Percentiles rank a stretch among this genome's conserved stretches.
Conservation (phyloP, 2,888 invertebrate species). For the Didymodactylos carnosus region DNA sequence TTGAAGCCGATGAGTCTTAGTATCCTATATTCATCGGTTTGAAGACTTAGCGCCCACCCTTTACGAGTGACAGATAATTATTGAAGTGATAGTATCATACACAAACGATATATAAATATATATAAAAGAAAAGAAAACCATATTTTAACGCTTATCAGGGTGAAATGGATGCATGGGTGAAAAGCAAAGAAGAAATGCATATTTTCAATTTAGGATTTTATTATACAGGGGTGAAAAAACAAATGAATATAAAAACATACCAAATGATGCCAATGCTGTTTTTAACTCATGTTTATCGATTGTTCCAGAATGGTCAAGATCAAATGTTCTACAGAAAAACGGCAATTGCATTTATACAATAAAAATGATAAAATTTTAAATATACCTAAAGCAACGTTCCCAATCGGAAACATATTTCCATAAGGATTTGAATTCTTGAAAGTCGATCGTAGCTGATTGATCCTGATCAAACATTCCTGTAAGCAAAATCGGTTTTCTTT, state of each 20-base stretch:
- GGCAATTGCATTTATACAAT: conserved; percentile 50
- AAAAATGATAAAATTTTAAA: too few species aligned
- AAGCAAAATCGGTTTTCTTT: background rate
- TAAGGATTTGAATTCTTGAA: conserved; percentile 77
- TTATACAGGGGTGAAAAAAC: background rate
- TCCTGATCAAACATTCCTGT: conserved; percentile 68
- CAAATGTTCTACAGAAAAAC: conserved; percentile 58
- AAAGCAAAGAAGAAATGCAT: background rate
- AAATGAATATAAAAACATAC: conserved; percentile 40
- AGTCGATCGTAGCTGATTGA: conserved; percentile 67
- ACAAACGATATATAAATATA: too few species aligned
- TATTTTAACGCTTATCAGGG: too few species aligned
- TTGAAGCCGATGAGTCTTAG: too few species aligned
- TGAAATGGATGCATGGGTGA: too few species aligned
- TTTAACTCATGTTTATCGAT: conserved; percentile 72
- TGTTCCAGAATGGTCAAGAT: conserved; percentile 63
- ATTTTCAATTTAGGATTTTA: background rate
- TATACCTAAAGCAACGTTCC: conserved; percentile 65
- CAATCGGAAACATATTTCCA: conserved; percentile 98
- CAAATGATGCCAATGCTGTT: conserved; percentile 69
- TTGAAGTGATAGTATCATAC: too few species aligned
- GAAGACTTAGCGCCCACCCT: too few species aligned
- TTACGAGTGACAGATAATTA: too few species aligned
- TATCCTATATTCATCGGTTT: too few species aligned
- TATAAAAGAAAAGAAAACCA: too few species aligned